Evolutionary conservation across 2,113 vertebrate species (phyloP).

Genomic region (Kryptolebias marmoratus): DNA sequence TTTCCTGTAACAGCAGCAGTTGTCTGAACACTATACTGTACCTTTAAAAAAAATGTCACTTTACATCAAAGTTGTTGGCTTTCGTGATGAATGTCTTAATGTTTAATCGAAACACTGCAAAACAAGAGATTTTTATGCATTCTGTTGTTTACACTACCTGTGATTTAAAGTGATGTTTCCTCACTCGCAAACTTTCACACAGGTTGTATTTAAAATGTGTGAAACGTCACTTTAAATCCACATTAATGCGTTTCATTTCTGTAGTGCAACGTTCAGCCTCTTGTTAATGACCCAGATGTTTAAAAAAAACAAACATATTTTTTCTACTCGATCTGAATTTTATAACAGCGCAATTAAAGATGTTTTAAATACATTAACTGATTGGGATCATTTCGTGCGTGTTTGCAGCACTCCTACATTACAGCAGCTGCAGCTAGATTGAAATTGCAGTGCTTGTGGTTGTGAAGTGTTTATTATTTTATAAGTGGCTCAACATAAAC

Average conservation of each 20-base stretch:
- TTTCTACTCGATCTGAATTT: slow-evolving; percentile 65
- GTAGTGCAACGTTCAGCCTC: slow-evolving; percentile 22
- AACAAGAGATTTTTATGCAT: slow-evolving; percentile 35
- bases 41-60: no score
- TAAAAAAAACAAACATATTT: slow-evolving; percentile 29
- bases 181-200: no score
- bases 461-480: slow-evolving; percentile 18
- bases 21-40: background rate
- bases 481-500: slow-evolving; percentile 23
- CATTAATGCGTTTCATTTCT: slow-evolving; percentile 9
- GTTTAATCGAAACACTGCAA: no score
- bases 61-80: no score
- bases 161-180: slow-evolving; percentile 40
- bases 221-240: slow-evolving; percentile 47
- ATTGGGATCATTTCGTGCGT: background rate
- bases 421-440: background rate
- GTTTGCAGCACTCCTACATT: background rate
- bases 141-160: slow-evolving; percentile 50
- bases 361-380: slow-evolving; percentile 45
- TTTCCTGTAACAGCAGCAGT: background rate
- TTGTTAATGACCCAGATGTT: slow-evolving; percentile 43
- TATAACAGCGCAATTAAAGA: slow-evolving; percentile 68
- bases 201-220: background rate
- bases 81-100: no score
- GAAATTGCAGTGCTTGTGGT: background rate